A percentile compares a stretch with the other conserved stretches of the same genome.
Conservation (phyloP, 2,888 invertebrate genomes). For the Sphaerophoria taeniata region DNA sequence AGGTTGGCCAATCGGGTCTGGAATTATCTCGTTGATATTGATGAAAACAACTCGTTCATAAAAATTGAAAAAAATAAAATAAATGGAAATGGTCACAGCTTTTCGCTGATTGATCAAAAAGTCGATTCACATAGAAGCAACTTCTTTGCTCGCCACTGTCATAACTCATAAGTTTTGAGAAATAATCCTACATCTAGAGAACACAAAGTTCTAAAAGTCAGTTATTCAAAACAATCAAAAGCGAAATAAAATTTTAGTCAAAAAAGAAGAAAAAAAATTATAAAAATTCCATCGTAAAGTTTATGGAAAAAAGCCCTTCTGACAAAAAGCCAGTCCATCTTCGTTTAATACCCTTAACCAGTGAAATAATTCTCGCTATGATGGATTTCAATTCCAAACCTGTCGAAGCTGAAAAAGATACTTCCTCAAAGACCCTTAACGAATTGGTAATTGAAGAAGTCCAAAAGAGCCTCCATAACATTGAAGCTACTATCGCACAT, state of each 20-base stretch:
- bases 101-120: no score
- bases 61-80: no score
- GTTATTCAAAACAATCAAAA: background rate
- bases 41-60: no score
- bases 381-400: slow-evolving; percentile 26
- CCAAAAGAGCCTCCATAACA: slow-evolving; percentile 12
- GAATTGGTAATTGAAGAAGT: slow-evolving; percentile 40
- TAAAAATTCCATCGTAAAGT: slow-evolving; percentile 9
- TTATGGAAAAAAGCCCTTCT: slow-evolving; percentile 66
- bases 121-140: no score
- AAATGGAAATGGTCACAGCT: no score
- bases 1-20: no score
- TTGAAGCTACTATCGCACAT: slow-evolving; percentile 13
- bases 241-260: slow-evolving; percentile 44
- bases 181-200: no score
- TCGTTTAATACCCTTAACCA: slow-evolving; percentile 58
- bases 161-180: no score
- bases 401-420: background rate
- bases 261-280: slow-evolving; percentile 25
- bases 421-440: slow-evolving; percentile 3
- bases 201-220: no score
- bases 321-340: background rate
- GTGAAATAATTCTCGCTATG: slow-evolving; percentile 52
- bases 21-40: no score
- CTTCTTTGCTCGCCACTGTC: no score